phyloP scores from a whole-genome alignment of 2,888 invertebrate species.

The Allophyes oxyacanthae region DNA sequence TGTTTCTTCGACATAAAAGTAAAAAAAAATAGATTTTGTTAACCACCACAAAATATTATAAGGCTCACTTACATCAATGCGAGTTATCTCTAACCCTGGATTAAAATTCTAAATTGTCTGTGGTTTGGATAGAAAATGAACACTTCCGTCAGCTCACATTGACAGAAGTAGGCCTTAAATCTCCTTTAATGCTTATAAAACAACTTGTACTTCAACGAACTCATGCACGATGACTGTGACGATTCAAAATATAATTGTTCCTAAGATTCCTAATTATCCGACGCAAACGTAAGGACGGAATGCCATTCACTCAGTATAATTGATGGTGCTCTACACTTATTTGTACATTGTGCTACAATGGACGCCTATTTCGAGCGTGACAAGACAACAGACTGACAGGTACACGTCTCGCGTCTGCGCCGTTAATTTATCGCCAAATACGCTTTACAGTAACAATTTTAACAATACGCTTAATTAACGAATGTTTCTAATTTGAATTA shows the following conservation, averaged over 20 bases:
- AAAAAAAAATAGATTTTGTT: too few relatives aligned
- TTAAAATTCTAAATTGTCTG: too few relatives aligned
- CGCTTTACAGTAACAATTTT: conserved; percentile 47
- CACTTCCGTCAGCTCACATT: too few relatives aligned
- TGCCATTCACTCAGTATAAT: conserved; percentile 42
- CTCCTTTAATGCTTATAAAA: too few relatives aligned
- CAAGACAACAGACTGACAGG: conserved; percentile 56
- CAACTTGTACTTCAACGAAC: too few relatives aligned
- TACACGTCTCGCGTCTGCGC: conserved; percentile 48
- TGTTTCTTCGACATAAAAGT: too few relatives aligned
- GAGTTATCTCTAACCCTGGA: too few relatives aligned
- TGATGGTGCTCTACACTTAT: conserved; percentile 43
- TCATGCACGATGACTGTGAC: too few relatives aligned
- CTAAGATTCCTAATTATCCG: conserved; percentile 20
- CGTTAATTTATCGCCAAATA: conserved; percentile 56
- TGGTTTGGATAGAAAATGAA: too few relatives aligned
- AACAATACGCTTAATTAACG: conserved; percentile 52
- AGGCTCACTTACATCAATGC: too few relatives aligned
- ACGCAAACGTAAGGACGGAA: conserved; percentile 22
- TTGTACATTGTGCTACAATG: conserved; percentile 28
- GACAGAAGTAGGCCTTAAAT: too few relatives aligned
- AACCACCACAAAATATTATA: too few relatives aligned
- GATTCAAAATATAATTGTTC: conserved; percentile 5
- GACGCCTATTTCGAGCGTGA: conserved; percentile 53
- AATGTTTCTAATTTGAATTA: conserved; percentile 26